A percentile compares a stretch with the other conserved stretches of the same genome.
Evolutionary conservation across 2,797 vertebrate species (phyloP).

Genomic region (Scolopax bukidnonensis): DNA sequence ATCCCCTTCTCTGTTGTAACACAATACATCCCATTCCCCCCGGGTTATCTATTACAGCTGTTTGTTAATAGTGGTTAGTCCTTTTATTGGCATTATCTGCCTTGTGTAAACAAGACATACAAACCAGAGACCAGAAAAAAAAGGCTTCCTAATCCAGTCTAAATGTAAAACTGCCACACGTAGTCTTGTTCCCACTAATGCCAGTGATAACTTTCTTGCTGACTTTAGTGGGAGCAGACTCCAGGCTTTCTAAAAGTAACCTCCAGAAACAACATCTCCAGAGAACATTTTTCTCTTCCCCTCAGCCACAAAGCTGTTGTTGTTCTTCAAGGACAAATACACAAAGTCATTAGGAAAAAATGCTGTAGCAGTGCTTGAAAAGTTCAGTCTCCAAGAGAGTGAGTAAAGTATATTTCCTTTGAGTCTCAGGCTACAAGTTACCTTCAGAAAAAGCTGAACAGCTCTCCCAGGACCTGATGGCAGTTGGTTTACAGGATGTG

Average conservation of each 20-base stretch:
- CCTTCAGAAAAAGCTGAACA: not conserved
- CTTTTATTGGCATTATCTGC: not conserved
- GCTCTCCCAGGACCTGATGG: not conserved
- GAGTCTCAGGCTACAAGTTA: not conserved
- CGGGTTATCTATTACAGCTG: not conserved
- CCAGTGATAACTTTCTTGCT: not conserved
- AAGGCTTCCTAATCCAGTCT: not conserved
- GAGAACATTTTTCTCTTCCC: not conserved
- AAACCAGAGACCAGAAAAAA: not conserved
- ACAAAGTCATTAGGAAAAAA: constrained; percentile 3
- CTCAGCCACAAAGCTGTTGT: not conserved
- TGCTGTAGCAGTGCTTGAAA: not conserved
- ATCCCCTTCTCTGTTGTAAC: not conserved
- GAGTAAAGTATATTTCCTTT: not conserved
- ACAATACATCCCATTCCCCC: not conserved
- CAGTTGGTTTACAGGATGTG: not conserved
- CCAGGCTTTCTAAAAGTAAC: not conserved
- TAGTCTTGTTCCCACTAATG: not conserved
- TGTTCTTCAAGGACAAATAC: constrained; percentile 32
- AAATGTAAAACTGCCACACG: not conserved
- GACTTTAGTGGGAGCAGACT: not conserved
- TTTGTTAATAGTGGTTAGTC: not conserved
- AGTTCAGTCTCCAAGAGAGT: not conserved
- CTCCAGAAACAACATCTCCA: not conserved
- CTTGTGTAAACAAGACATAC: not conserved